Evolutionary conservation across 2,797 vertebrate genomes (phyloP).

Genomic region (Amblyopsis hoosieri): DNA sequence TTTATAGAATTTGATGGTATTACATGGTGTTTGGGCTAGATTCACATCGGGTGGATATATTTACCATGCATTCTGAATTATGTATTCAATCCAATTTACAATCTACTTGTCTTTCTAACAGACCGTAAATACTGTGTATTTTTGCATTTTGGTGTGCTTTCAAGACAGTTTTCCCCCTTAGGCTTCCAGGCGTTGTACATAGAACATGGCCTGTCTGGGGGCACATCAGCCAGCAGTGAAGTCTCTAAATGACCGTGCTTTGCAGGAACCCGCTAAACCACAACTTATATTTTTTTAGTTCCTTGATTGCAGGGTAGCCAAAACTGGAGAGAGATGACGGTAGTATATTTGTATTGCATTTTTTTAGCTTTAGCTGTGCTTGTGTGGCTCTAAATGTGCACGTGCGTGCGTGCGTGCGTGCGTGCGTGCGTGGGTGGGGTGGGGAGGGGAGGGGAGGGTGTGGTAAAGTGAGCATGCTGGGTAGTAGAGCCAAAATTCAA

Average conservation of each 20-base stretch:
- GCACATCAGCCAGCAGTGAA: slow-evolving; percentile 47
- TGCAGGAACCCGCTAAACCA: slow-evolving; percentile 28
- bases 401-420: neutral
- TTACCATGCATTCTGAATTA: too few species aligned
- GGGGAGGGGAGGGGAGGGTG: too few species aligned
- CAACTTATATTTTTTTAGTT: slow-evolving; percentile 53
- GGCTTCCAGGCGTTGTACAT: slow-evolving; percentile 17
- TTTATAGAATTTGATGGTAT: too few species aligned
- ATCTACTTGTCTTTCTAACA: slow-evolving; percentile 9
- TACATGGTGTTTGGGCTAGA: too few species aligned
- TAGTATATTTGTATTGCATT: too few species aligned
- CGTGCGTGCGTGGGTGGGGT: neutral
- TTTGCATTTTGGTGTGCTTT: neutral
- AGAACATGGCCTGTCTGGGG: slow-evolving; percentile 30
- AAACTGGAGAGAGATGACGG: slow-evolving; percentile 3
- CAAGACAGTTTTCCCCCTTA: slow-evolving; percentile 1
- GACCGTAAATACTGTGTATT: too few species aligned
- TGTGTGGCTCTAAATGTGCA: too few species aligned
- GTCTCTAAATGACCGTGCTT: slow-evolving; percentile 50
- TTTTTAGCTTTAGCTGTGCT: too few species aligned
- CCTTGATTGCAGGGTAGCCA: slow-evolving; percentile 58
- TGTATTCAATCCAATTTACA: neutral
- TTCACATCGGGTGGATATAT: too few species aligned
- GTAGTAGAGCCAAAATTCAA: neutral
- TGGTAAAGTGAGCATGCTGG: too few species aligned